Conservation (phyloP, 2,888 invertebrate genomes). For the Bellardia bayeri region DNA sequence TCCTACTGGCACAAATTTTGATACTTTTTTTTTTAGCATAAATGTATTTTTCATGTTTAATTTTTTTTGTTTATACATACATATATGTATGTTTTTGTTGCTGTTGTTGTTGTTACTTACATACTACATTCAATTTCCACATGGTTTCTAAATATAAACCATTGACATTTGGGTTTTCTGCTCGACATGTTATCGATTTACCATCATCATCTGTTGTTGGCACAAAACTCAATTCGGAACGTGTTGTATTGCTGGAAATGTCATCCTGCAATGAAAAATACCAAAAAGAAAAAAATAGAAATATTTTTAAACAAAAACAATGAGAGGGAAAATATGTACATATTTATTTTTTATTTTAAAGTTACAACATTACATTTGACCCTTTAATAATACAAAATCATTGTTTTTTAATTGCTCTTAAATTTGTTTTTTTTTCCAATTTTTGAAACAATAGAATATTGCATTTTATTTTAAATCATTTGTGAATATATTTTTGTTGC, state of each 20-base stretch:
- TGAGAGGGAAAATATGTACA: constrained; percentile 25
- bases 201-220: constrained; percentile 95
- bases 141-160: constrained; percentile 92
- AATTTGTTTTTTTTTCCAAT: neutral
- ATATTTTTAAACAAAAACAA: constrained; percentile 6
- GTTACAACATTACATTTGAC: constrained; percentile 32
- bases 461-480: constrained; percentile 43
- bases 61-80: no score
- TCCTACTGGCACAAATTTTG: neutral
- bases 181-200: constrained; percentile 93
- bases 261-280: constrained; percentile 87
- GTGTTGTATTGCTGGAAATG: constrained; percentile 91
- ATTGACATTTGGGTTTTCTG: constrained; percentile 95
- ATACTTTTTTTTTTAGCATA: neutral
- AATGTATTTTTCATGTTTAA: constrained; percentile 5
- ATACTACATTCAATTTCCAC: constrained; percentile 95
- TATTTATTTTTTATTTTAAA: constrained; percentile 9
- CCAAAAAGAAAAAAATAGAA: neutral
- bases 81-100: no score
- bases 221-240: constrained; percentile 94
- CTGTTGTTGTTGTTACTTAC: constrained; percentile 87
- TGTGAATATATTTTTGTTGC: neutral
- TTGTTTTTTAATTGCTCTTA: neutral
- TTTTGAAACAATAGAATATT: constrained; percentile 42
- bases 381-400: constrained; percentile 23